Evolutionary conservation across 2,888 invertebrate genomes (phyloP), one percentile per base, ranked within the genome.

Genomic region (Drosophila borborema): DNA sequence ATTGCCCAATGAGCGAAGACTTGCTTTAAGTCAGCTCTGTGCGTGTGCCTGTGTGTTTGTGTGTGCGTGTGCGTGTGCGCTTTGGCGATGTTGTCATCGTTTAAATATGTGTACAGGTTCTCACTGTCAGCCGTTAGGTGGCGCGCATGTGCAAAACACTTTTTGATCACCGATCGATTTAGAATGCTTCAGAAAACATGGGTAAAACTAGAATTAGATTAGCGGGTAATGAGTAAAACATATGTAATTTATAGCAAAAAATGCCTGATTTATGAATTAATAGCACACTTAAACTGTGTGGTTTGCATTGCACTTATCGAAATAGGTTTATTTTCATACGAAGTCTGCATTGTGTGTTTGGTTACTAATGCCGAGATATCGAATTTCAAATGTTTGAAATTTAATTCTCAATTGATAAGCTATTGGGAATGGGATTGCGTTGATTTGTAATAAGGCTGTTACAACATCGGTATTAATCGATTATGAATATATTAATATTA

Each of bases 31-130:
- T 61, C 49, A 23, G n/a, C 34, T 43, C 45, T 53, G 31, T 20
- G 62, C 66, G 23, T 59, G 28, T 28, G 51, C 43, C 61, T 41
- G 46, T 58, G 48, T n/a, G 58, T 60, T 18, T 55, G 34, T 46
- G 58, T 51, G 64, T 34, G 54, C 54, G 60, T 40, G 38, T 64
- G 49, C 49, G 31, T 68, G 58, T 60, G 60, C 18, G 69, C 61
- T 49, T 61, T 43, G 56, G 34, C 54, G 84, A 88, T 85, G 85
- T 81, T 88, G 88, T 88, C 85, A 88, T 88, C 88, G 71, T 53
- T 66, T 20, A 72, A 82, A 82, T 72, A 85, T 81, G 34, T 66
- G 23, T 16, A 28, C 9, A 23, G 8, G 55, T 43, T 54, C 28
- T 23, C 34, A 34, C n/a, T 23, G 31, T 20, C 36, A 40, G 46